Evolutionary conservation across 2,888 invertebrate species (phyloP).

Genomic region (Dasysyrphus albostriatus): DNA sequence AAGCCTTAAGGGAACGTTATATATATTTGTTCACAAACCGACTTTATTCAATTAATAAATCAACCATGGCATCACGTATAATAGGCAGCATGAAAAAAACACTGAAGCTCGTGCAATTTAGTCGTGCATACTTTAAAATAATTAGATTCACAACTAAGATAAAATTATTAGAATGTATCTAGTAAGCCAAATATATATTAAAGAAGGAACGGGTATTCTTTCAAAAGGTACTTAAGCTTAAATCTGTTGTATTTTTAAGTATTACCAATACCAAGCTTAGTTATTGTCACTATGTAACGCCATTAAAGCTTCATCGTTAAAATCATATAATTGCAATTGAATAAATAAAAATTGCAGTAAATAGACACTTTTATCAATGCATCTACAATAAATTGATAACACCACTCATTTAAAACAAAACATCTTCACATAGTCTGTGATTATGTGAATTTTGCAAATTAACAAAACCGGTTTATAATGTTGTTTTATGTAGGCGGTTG

Average conservation of each 20-base stretch:
- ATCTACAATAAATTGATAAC: conserved; percentile 22
- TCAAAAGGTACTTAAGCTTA: background rate
- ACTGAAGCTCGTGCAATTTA: background rate
- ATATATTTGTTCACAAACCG: no score
- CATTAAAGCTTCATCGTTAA: background rate
- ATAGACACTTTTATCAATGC: background rate
- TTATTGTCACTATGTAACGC: background rate
- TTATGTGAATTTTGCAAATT: conserved; percentile 6
- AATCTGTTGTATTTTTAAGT: background rate
- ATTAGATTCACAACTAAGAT: background rate
- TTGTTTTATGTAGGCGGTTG: conserved; percentile 26
- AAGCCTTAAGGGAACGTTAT: no score
- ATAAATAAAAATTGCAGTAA: background rate
- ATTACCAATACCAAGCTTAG: background rate
- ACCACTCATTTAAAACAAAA: background rate
- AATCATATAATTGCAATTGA: background rate
- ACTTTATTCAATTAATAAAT: no score
- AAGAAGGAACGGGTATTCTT: background rate
- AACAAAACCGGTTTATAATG: conserved; percentile 13
- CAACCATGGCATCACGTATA: background rate
- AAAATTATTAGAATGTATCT: background rate
- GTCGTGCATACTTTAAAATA: background rate
- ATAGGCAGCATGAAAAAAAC: background rate
- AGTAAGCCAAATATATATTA: background rate
- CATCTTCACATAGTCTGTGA: background rate